Percentiles rank a stretch among this genome's conserved stretches.
phyloP scores from a whole-genome alignment of 2,888 invertebrate genomes.

The Eupithecia pulchellata region DNA sequence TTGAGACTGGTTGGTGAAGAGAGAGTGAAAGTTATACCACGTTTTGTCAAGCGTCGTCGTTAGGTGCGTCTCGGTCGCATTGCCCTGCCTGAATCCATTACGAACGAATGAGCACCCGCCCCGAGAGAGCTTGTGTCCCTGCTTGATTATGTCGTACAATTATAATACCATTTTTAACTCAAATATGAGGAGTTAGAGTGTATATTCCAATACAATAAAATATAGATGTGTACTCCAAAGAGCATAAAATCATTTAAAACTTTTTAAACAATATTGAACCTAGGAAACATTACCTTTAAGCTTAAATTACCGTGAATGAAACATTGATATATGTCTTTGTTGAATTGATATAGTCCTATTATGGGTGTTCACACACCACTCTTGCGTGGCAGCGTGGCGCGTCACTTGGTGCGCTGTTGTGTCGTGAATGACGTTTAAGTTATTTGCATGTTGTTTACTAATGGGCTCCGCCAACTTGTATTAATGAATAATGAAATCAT shows the following conservation, averaged over 20 bases:
- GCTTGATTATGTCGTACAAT: conserved; percentile 68
- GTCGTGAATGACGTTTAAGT: conserved; percentile 63
- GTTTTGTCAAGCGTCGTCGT: conserved; percentile 82
- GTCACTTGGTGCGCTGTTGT: conserved; percentile 60
- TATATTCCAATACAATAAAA: conserved; percentile 51
- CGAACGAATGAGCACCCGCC: conserved; percentile 84
- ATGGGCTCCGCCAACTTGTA: conserved; percentile 54
- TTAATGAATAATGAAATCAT: conserved; percentile 61
- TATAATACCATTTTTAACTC: conserved; percentile 27
- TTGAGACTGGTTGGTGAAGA: conserved; percentile 66
- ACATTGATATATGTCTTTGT: conserved; percentile 28
- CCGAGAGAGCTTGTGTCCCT: conserved; percentile 81
- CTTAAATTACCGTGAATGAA: conserved; percentile 7
- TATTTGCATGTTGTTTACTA: conserved; percentile 63
- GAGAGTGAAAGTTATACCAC: conserved; percentile 82
- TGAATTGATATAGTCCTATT: conserved; percentile 61
- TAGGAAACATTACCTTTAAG: neutral
- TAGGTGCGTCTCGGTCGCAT: conserved; percentile 63
- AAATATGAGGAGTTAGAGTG: conserved; percentile 50
- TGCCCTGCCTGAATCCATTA: conserved; percentile 79
- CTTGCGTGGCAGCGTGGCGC: conserved; percentile 58
- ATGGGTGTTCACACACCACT: conserved; percentile 72
- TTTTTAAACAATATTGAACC: conserved; percentile 14
- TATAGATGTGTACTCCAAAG: conserved; percentile 57
- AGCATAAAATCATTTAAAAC: conserved; percentile 45